Percentiles rank a stretch among this genome's conserved stretches.
Conservation (phyloP, 1,140 invertebrate species). For the Babylonia areolata region DNA sequence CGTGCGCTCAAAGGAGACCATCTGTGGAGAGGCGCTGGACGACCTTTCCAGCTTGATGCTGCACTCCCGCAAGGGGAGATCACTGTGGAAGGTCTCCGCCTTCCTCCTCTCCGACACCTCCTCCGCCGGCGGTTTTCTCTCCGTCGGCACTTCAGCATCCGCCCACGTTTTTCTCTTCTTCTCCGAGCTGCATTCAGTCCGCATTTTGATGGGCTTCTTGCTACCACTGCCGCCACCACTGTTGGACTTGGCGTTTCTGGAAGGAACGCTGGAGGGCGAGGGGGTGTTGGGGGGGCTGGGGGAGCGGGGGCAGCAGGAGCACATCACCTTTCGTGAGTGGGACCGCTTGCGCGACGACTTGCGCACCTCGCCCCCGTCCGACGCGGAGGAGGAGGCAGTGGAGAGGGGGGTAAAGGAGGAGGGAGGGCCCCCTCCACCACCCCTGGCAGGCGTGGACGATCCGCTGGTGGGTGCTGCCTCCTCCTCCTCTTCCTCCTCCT, state of each 20-base stretch:
- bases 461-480: not conserved
- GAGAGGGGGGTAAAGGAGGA: too few species aligned
- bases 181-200: not conserved
- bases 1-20: not conserved
- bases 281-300: not conserved
- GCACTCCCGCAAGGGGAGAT: not conserved
- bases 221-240: too few species aligned
- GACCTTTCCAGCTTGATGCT: constrained; percentile 8
- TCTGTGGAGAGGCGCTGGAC: not conserved
- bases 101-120: not conserved
- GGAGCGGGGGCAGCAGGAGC: not conserved
- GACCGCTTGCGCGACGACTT: not conserved
- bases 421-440: too few species aligned
- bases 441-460: not conserved
- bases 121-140: not conserved
- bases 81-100: not conserved
- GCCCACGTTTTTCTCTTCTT: not conserved
- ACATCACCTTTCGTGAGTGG: not conserved
- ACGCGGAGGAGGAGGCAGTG: too few species aligned
- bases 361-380: not conserved
- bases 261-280: not conserved
- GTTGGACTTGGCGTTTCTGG: not conserved
- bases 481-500: too few species aligned
- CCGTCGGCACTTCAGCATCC: not conserved
- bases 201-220: not conserved